Conservation (phyloP, 1,140 invertebrate genomes). For the Agrypnia vestita region DNA sequence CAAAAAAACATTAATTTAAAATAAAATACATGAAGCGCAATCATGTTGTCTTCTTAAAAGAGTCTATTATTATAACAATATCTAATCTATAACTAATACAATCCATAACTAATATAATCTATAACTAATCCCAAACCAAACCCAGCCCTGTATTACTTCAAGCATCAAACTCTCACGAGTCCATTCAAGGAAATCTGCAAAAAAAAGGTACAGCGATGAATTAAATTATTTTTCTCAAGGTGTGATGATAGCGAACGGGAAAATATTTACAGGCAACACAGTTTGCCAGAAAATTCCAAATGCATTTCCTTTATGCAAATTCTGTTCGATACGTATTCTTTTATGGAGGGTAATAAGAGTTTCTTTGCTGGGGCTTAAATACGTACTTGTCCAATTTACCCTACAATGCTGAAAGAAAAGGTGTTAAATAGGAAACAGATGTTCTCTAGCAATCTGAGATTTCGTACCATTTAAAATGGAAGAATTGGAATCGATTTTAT, state of each 20-base stretch:
- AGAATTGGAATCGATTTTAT: too few species aligned
- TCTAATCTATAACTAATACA: too few species aligned
- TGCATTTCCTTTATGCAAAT: slow-evolving; percentile 39
- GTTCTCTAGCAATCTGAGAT: background rate
- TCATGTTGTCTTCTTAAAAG: too few species aligned
- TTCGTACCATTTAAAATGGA: too few species aligned
- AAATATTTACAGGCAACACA: slow-evolving; percentile 17
- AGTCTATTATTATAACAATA: too few species aligned
- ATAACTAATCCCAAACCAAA: background rate
- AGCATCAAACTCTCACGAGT: background rate
- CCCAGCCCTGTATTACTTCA: background rate
- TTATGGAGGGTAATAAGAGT: background rate
- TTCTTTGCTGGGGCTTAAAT: slow-evolving; percentile 1
- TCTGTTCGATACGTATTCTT: slow-evolving; percentile 16
- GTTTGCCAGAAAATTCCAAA: slow-evolving; percentile 17
- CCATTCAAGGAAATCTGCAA: background rate
- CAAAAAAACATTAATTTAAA: too few species aligned
- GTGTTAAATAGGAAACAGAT: background rate
- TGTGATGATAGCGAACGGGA: background rate
- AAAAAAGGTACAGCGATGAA: slow-evolving; percentile 45
- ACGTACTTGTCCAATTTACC: background rate
- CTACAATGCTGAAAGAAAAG: background rate
- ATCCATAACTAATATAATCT: too few species aligned
- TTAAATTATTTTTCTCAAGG: slow-evolving; percentile 51
- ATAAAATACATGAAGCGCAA: too few species aligned